A percentile compares a stretch with the other conserved stretches of the same genome.
phyloP scores from a whole-genome alignment of 2,888 invertebrate species.

The Allygus modestus region DNA sequence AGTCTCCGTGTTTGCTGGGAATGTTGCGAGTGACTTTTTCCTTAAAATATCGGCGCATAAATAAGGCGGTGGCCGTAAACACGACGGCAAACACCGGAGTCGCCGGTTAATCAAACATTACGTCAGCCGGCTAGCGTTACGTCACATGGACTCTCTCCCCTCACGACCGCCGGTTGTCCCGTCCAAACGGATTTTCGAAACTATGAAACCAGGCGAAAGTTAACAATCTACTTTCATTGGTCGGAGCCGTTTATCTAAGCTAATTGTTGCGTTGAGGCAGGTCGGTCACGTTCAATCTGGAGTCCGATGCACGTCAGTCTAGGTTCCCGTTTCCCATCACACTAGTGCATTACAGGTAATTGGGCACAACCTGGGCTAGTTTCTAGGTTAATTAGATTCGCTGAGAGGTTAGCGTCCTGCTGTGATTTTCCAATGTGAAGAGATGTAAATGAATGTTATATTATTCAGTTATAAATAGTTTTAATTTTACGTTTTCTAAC shows the following conservation, averaged over 20 bases:
- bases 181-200: constrained; percentile 20
- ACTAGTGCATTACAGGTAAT: background rate
- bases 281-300: constrained; percentile 15
- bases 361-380: background rate
- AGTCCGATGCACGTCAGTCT: background rate
- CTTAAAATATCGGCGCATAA: constrained; percentile 44
- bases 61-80: constrained; percentile 23
- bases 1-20: constrained; percentile 35
- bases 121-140: background rate
- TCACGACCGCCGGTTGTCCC: background rate
- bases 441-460: too few species aligned
- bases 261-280: constrained; percentile 29
- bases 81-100: constrained; percentile 42
- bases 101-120: constrained; percentile 42
- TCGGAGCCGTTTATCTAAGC: constrained; percentile 27
- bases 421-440: too few species aligned
- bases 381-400: constrained; percentile 4
- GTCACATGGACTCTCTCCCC: background rate
- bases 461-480: too few species aligned
- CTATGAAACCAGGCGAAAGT: constrained; percentile 17
- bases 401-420: too few species aligned
- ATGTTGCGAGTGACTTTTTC: constrained; percentile 30
- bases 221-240: constrained; percentile 36
- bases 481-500: too few species aligned
- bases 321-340: constrained; percentile 7